Evolutionary conservation across 2,797 vertebrate genomes (phyloP), one percentile per base, ranked within the genome.

Genomic region (Lerista edwardsae): DNA sequence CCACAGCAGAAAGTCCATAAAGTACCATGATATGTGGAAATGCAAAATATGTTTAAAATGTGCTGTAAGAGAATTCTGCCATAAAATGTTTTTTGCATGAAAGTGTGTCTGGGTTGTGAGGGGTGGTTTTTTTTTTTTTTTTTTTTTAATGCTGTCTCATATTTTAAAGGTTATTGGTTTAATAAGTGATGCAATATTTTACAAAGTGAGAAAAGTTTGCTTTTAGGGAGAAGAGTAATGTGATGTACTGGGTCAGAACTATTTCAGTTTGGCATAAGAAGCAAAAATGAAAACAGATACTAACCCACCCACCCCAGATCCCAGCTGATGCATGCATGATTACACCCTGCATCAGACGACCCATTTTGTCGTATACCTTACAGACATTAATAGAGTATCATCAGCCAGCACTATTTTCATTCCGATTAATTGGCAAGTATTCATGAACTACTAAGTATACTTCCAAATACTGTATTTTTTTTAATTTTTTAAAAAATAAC

Each of bases 1-100:
- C 97, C 96, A 96, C 96, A 96, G 97, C 97, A 96, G 96, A 86
- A 96, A 97, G 97, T 98, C 97, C 96, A 98, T 99, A 97, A 98
- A 98, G 95, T 97, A 96, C 91, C 95, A 93, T 94, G 94, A 95
- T 97, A 94, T 95, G 96, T 97, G 95, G 95, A 95, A 96, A 96
- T 89, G 96, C 95, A 96, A 95, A 95, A 95, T 95, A 95, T 94
- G 94, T 80, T 94, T 90, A 89, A 95, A 94, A 94, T 91, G 93
- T 89, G 93, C 90, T 92, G 79, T 67, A 87, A 93, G 91, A 92
- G 82, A 93, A 92, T 90, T 93, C 87, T 89, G 89, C 90, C 90
- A 93, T 93, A 94, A 96, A 95, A 93, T 89, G 88, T 90, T 91
- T 93, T 93, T 81, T 92, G 81, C 74, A 84, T 85, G 87, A 75